Evolutionary conservation across 2,113 vertebrate species (phyloP).

Genomic region (Pardalotus punctatus): DNA sequence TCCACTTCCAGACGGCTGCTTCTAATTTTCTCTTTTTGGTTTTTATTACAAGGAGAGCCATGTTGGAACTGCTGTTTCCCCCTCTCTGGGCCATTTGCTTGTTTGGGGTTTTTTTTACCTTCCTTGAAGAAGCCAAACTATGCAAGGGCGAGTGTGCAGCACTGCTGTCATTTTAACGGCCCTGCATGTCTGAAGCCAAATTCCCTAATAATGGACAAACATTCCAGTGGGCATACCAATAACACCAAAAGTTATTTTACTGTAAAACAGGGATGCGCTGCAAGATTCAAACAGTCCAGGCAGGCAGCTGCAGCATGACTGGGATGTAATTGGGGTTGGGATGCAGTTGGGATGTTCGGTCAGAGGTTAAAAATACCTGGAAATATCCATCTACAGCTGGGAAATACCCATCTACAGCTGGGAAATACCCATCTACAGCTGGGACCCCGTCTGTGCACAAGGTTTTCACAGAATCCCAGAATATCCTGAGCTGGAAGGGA

Average conservation of each 20-base stretch:
- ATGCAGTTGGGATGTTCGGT: not conserved
- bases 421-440: not conserved
- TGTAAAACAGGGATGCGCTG: not conserved
- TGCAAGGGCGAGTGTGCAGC: not conserved
- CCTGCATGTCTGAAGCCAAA: not conserved
- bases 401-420: not conserved
- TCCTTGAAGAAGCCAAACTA: not conserved
- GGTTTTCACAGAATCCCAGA: not conserved
- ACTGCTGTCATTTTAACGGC: not conserved
- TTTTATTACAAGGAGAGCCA: conserved; percentile 19
- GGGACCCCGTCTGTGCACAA: not conserved
- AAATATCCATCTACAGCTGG: not conserved
- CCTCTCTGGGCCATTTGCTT: not conserved
- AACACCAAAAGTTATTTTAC: not conserved
- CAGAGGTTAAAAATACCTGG: not conserved
- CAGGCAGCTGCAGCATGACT: not conserved
- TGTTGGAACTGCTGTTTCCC: not conserved
- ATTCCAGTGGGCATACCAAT: not conserved
- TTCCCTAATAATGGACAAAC: not conserved
- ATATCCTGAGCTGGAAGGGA: not conserved
- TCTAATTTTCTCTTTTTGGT: conserved; percentile 46
- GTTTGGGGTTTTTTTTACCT: not conserved
- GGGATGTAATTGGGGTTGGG: not conserved
- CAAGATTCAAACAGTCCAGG: not conserved
- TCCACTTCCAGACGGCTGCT: not conserved